Conservation (phyloP, 64 coral and sea anemone species). For the Pocillopora damicornis region DNA sequence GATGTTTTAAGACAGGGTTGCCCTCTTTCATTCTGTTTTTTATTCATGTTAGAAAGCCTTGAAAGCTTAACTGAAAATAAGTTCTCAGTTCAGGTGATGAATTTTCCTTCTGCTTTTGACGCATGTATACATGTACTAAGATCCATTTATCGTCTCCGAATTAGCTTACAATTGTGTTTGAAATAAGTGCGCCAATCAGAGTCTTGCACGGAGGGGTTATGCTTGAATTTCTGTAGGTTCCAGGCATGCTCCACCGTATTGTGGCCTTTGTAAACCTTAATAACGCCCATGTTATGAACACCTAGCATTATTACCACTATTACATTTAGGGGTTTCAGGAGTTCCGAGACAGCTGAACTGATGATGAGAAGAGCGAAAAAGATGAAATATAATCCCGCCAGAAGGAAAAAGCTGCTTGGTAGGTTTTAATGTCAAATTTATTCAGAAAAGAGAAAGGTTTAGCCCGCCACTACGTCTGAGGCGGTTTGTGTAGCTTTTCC, state of each 20-base stretch:
- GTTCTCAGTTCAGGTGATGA: neutral
- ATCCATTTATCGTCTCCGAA: neutral
- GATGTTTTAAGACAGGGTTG: no score
- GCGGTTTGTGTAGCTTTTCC: no score
- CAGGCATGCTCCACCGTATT: no score
- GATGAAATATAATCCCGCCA: constrained; percentile 94
- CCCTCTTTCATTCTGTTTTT: no score
- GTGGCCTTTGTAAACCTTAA: no score
- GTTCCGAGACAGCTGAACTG: constrained; percentile 63
- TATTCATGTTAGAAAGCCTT: no score
- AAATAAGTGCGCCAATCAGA: neutral
- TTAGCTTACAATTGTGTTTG: neutral
- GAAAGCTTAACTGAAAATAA: neutral
- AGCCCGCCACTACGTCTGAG: no score
- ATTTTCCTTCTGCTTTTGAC: neutral
- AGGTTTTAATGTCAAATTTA: neutral
- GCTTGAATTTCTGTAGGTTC: no score
- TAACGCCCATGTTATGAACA: neutral
- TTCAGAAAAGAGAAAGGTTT: no score
- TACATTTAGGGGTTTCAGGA: constrained; percentile 64
- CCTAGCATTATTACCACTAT: neutral
- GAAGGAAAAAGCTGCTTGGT: constrained; percentile 92
- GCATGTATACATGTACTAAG: neutral
- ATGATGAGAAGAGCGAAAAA: constrained; percentile 92
- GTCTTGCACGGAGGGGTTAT: neutral